Evolutionary conservation across 37 sponge, comb jelly and placozoan species (phyloP), one percentile per base, ranked within the genome.

Genomic region (Aphrocallistes beatrix): DNA sequence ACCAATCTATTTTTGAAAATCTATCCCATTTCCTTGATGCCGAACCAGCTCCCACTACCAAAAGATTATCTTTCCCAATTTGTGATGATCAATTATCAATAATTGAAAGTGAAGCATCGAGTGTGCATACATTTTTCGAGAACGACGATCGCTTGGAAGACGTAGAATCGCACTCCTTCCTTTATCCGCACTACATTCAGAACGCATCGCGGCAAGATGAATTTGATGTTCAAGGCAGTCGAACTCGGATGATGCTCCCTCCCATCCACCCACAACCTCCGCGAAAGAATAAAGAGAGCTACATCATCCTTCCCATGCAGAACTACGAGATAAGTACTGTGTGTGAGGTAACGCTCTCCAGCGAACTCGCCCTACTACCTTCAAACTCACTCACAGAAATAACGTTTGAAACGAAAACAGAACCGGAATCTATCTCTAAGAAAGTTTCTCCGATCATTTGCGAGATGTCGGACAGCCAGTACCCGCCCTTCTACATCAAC

Each of bases 271-370:
- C 25, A 25, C 75, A 60, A 13, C 75, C 75, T 60, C 21, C 75
- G n/a, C 75, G 75, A 19, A 60, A 13, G n/a, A 32, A 13, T 60
- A 19, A 60, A 60, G 75, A 60, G n/a, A 60, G n/a, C 75, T 60
- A 60, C 34, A 60, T 60, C n/a, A 60, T 60, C 8, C 75, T 60
- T 13, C 75, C 75, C 10, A 60, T 60, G 75, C 75, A 60, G 75
- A 60, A 30, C 34, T 60, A 60, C 34, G n/a, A 6, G 3, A 60
- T 13, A 19, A 60, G 75, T 60, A 60, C 75, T 25, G 75, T 60
- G 10, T 60, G 75, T 13, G 75, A 60, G 75, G 21, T 60, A 25
- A 60, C 75, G 75, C n/a, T 60, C n/a, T 60, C 75, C 3, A 60
- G 75, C n/a, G 28, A 60, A 60, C 10, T 60, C 10, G n/a, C 75